Evolutionary conservation across 2,113 vertebrate species (phyloP).

Genomic region (Cacatua alba): DNA sequence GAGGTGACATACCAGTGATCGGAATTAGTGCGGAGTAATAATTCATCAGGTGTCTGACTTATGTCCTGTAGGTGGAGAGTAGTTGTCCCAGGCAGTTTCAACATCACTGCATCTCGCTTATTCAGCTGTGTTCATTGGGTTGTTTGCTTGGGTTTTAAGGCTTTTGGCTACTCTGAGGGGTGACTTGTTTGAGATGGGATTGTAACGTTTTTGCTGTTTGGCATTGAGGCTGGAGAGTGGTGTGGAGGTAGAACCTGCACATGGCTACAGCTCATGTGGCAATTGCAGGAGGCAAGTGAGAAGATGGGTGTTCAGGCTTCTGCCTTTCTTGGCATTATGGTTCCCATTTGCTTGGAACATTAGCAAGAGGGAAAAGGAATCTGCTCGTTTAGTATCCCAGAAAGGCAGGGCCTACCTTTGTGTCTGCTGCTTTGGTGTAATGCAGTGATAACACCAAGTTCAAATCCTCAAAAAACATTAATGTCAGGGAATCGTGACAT

Average conservation of each 20-base stretch:
- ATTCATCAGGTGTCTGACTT: not conserved
- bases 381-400: not conserved
- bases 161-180: not conserved
- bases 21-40: not conserved
- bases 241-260: not conserved
- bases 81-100: not conserved
- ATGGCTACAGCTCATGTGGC: not conserved
- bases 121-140: not conserved
- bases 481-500: not conserved
- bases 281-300: not conserved
- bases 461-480: not conserved
- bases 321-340: not conserved
- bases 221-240: not conserved
- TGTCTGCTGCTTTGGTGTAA: not conserved
- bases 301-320: not conserved
- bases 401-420: not conserved
- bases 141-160: not conserved
- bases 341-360: not conserved
- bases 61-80: not conserved
- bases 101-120: rapidly evolving
- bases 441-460: not conserved
- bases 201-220: not conserved
- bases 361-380: not conserved
- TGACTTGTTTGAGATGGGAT: not conserved
- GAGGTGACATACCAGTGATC: not conserved